Evolutionary conservation across 2,113 vertebrate genomes (phyloP).

Genomic region (Nibea coibor): DNA sequence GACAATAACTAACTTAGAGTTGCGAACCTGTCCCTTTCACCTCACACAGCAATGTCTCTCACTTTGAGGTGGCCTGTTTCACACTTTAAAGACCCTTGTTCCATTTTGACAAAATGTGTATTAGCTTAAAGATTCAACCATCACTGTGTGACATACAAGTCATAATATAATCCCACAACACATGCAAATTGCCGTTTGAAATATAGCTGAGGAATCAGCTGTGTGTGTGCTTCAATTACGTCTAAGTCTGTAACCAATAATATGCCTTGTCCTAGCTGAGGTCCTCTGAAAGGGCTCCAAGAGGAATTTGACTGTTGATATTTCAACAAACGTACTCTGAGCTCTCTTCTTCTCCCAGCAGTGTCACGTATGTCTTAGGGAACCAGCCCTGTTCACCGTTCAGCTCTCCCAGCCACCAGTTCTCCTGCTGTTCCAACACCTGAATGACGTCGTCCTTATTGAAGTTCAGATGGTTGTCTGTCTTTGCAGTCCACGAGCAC

Average conservation of each 20-base stretch:
- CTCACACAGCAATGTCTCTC: background rate
- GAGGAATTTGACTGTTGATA: background rate
- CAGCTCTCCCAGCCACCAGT: constrained; percentile 97
- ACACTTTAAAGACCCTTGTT: background rate
- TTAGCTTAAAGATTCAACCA: background rate
- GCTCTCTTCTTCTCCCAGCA: constrained; percentile 83
- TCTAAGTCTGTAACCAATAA: background rate
- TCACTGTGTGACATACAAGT: background rate
- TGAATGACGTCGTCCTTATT: constrained; percentile 94
- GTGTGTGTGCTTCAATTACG: background rate
- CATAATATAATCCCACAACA: background rate
- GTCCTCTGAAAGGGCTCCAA: background rate
- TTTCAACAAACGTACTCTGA: constrained; percentile 71
- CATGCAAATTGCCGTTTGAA: background rate
- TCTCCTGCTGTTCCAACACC: constrained; percentile 97
- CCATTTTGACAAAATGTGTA: background rate
- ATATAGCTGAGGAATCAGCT: background rate
- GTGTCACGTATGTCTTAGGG: constrained; percentile 93
- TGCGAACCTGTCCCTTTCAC: too few relatives aligned
- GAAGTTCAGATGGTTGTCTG: constrained; percentile 97
- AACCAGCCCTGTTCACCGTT: constrained; percentile 94
- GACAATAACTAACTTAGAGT: too few relatives aligned
- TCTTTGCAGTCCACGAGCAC: constrained; percentile 98
- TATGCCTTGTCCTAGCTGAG: background rate
- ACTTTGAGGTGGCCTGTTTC: background rate